Evolutionary conservation across 2,113 vertebrate genomes (phyloP).

Genomic region (Crotalus viridis): DNA sequence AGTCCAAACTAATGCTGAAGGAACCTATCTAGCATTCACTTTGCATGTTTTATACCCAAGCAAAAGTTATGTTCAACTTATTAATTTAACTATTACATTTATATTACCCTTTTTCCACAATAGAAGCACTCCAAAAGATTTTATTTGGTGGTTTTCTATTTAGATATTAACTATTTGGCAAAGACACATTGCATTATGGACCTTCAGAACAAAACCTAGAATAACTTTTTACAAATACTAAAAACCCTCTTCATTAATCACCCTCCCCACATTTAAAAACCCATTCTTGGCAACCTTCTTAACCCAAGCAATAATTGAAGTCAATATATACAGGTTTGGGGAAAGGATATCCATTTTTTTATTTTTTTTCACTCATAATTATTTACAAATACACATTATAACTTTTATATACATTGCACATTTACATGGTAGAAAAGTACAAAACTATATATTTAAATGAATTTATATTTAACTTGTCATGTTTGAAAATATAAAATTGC

Average conservation of each 20-base stretch:
- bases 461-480: constrained; percentile 98
- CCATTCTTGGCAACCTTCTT: background rate
- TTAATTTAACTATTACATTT: background rate
- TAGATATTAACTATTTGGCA: background rate
- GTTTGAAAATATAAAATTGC: constrained; percentile 90
- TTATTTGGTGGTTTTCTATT: background rate
- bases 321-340: constrained; percentile 52
- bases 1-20: background rate
- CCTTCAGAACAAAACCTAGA: background rate
- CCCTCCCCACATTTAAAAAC: background rate
- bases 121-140: background rate
- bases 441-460: constrained; percentile 99
- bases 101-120: background rate
- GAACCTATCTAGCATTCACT: background rate
- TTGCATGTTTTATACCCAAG: background rate
- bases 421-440: constrained; percentile 99
- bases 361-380: constrained; percentile 96
- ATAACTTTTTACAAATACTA: background rate
- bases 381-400: constrained; percentile 99
- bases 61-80: background rate
- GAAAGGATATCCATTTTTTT: constrained; percentile 78
- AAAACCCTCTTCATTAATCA: background rate
- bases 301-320: constrained; percentile 27
- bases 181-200: background rate
- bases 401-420: constrained; percentile 99